Evolutionary conservation across 2,888 invertebrate genomes (phyloP).

Genomic region (Pterobdella sp.): DNA sequence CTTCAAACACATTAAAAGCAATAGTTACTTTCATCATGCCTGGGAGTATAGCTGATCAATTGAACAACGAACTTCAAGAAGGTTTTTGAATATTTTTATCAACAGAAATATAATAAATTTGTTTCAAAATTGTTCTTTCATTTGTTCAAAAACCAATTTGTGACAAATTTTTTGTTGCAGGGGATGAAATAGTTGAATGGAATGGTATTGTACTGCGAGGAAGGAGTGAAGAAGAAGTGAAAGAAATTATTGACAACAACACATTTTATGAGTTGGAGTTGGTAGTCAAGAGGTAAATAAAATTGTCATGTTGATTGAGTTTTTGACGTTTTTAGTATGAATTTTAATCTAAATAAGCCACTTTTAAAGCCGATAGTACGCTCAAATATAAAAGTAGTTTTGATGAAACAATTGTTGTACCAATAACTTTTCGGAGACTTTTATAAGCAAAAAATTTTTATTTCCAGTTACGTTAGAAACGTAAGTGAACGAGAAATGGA

Average conservation of each 20-base stretch:
- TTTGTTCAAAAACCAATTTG: neutral
- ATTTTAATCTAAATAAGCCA: neutral
- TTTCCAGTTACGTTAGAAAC: conserved; percentile 5
- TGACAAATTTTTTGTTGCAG: conserved; percentile 42
- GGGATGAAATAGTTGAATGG: conserved; percentile 60
- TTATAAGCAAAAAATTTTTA: neutral
- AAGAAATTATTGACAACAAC: conserved; percentile 52
- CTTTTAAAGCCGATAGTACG: neutral
- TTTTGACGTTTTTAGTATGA: neutral
- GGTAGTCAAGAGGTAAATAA: conserved; percentile 54
- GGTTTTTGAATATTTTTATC: conserved; percentile 46
- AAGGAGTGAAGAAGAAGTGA: conserved; percentile 59
- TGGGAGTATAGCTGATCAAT: conserved; percentile 55
- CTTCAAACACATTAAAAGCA: conserved; percentile 45
- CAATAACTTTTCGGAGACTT: neutral
- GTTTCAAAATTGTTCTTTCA: neutral
- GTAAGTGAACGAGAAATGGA: conserved; percentile 3
- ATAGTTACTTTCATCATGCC: conserved; percentile 57
- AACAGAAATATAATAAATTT: neutral
- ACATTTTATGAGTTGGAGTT: conserved; percentile 57
- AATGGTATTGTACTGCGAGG: conserved; percentile 57
- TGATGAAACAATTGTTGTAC: neutral
- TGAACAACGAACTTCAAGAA: conserved; percentile 57
- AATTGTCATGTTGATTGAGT: neutral
- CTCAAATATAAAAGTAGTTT: neutral